Base-by-base conservation (phyloP, 2,797 vertebrate genomes). In the Sebastes vulpes region DNA sequence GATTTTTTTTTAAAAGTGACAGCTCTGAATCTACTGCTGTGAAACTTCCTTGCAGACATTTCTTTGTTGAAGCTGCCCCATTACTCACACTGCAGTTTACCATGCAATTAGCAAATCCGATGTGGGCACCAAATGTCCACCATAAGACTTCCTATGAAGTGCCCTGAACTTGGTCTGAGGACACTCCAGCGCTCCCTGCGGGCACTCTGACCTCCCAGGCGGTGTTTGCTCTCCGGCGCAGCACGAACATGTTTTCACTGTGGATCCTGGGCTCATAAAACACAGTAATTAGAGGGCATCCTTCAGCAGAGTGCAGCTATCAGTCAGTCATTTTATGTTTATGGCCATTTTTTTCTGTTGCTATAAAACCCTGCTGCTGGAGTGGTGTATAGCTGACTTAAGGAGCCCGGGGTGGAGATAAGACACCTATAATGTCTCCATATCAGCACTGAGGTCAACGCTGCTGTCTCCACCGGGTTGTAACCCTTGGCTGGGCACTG, bases 251-350 rank as follows among this genome's bases (percentile, higher is more conserved):
- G 89, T 93, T 92, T 90, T 91, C 87, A 85, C 89, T 91, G 89
- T 75, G 79, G 86, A 90, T 88, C 81, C 83, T 69, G 85, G 75
- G 74, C 87, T 90, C 90, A 89, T 95, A 95, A 95, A 95, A 79
- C 79, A 61, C 57, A 9, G 79, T 93, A 94, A 95, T 95, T 92
- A 93, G 79, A 94, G 88, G 89, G 83, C 86, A 93, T 93, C 90
- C 91, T 92, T 91, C 88, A 84, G 84, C 82, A 75, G 69, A 92
- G 83, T 89, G 88, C 79, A 85, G 83, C 88, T 95, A 94, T 95
- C 94, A 92, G 89, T 89, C 90, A 92, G 25, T 90, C 90, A 89
- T 89, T 93, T 91, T 61, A 87, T 79, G 84, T 95, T 95, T 94
- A 95, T 90, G 81, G 52, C 75, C 83, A 57, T 92, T 86, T 92